Base-by-base conservation (phyloP, 2,113 vertebrate genomes). In the Carassius carassius region DNA sequence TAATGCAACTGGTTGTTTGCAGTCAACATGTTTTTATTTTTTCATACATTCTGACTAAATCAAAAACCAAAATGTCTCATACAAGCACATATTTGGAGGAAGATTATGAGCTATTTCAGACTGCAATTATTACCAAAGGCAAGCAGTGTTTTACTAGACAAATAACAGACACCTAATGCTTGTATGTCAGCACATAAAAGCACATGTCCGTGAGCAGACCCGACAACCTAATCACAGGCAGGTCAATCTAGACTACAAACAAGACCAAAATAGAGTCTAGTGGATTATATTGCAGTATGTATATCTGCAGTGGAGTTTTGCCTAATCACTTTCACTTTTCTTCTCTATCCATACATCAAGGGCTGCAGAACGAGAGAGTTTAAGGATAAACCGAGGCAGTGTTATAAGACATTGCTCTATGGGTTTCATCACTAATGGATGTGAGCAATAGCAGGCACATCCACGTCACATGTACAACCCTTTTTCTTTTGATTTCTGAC, bases 401-500 rank as follows among this genome's bases (percentile, higher is more conserved):
- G 37, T 69, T 87, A 51, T 69, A 81, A 47, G 65, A 65, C 76
- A 77, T 75, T 82, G 29, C 17, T 37, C 82, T 25, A 21, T 44
- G 7, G 21, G 76, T 79, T 78, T 73, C 65, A 21, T 67, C 67
- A 67, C 69, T 58, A 17, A 25, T 23, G 62, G 32, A 78, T 21
- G 29, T 70, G 75, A 69, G 63, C 49, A 77, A 56, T 51, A 25
- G 35, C 49, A 84, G 83, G 13, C 14, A 7, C 13, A n/a, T 77
- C 17, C 17, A 72, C 49, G 16, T 58, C 8, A 35, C n/a, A 29
- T n/a, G 10, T 44, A 77, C 74, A 63, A 14, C 8, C 77, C 60
- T 23, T 56, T 69, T 51, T 60, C 35, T 58, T 86, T 86, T 86
- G 73, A 83, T 84, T 67, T 62, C 29, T 11, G n/a, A 41, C 78